These are phyloP conservation scores for Thymallus thymallus DNA, from an alignment of 2,113 vertebrate genomes.

Conservation along the genomic window DNA sequence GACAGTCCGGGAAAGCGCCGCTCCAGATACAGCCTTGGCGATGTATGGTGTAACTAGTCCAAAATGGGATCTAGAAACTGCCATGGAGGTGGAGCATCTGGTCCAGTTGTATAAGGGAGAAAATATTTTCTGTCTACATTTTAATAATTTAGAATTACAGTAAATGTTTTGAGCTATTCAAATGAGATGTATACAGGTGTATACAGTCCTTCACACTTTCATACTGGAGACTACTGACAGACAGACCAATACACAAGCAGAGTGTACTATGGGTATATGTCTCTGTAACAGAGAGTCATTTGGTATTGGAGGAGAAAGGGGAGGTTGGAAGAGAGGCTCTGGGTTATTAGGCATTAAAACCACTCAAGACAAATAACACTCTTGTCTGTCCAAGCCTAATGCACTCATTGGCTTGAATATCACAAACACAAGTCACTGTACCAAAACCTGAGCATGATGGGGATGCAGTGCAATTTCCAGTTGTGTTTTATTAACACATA, in stretches of 20 bases:
- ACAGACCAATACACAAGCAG: too few species aligned
- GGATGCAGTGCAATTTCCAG: slow-evolving; percentile 32
- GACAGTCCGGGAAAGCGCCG: slow-evolving; percentile 88
- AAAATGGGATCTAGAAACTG: not conserved
- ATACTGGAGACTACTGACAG: too few species aligned
- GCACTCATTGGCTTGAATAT: slow-evolving; percentile 40
- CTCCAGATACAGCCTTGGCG: slow-evolving; percentile 45
- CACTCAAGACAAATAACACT: slow-evolving; percentile 53
- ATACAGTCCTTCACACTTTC: too few species aligned
- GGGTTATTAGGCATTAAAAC: slow-evolving; percentile 31
- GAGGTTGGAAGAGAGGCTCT: not conserved
- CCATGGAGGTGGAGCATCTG: not conserved
- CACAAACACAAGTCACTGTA: slow-evolving; percentile 47
- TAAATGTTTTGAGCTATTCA: too few species aligned
- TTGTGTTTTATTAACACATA: slow-evolving; percentile 1
- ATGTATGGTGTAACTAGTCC: not conserved
- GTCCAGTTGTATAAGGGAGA: not conserved
- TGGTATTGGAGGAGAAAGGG: not conserved
- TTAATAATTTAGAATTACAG: too few species aligned
- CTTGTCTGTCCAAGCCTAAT: slow-evolving; percentile 36
- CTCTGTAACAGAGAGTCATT: too few species aligned
- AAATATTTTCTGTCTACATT: too few species aligned
- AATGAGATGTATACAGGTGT: too few species aligned
- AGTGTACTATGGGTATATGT: too few species aligned
- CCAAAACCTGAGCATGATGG: slow-evolving; percentile 21